Percentiles rank a stretch among this genome's conserved stretches.
Evolutionary conservation across 2,797 vertebrate species (phyloP).

Genomic region (Enteromius thamalakanensis): DNA sequence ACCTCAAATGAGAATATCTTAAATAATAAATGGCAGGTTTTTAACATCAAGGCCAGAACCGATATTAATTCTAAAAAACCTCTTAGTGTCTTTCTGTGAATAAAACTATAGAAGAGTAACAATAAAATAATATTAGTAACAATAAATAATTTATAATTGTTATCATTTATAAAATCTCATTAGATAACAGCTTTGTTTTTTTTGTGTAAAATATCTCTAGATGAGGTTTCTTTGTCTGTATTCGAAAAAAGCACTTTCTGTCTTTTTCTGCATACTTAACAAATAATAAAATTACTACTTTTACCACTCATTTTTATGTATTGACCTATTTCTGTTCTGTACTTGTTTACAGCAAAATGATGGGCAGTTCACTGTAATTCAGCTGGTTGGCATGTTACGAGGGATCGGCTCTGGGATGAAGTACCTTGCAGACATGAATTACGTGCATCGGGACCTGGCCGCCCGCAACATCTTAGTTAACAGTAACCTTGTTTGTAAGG

Average conservation of each 20-base stretch:
- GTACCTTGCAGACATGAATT: constrained; percentile 98
- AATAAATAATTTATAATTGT: not conserved
- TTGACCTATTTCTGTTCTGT: not conserved
- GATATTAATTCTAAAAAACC: not conserved
- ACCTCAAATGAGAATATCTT: not conserved
- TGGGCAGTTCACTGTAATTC: constrained; percentile 98
- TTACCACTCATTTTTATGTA: not conserved
- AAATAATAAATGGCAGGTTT: not conserved
- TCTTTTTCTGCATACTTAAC: not conserved
- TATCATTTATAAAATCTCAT: not conserved
- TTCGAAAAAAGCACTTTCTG: not conserved
- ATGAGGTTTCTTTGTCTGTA: not conserved
- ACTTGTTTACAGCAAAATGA: constrained; percentile 89
- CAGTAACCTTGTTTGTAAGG: constrained; percentile 98
- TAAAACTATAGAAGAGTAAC: not conserved
- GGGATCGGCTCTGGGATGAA: constrained; percentile 98
- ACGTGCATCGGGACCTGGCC: constrained; percentile 95
- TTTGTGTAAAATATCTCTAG: not conserved
- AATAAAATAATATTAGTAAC: not conserved
- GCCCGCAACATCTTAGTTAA: constrained; percentile 98
- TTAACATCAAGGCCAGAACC: not conserved
- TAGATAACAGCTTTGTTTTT: no score
- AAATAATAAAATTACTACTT: not conserved
- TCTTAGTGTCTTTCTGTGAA: not conserved
- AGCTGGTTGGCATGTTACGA: constrained; percentile 96